These are phyloP conservation scores for Falco cherrug DNA, from an alignment of 2,797 vertebrate species.

Conservation along the genomic window DNA sequence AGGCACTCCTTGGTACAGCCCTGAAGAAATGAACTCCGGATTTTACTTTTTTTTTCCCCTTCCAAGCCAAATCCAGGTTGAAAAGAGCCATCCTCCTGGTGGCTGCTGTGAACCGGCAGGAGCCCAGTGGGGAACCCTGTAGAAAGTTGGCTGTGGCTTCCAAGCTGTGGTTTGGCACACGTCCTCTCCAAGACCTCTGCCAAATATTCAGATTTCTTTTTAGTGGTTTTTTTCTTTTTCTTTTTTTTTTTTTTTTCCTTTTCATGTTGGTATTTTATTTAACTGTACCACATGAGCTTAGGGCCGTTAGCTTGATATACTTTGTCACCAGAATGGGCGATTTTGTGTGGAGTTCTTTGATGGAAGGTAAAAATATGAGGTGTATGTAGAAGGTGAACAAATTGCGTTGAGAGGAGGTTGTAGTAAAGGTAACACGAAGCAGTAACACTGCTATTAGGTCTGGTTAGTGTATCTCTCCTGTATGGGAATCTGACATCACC, in stretches of 20 bases:
- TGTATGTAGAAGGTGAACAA: slow-evolving; percentile 17
- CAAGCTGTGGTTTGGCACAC: slow-evolving; percentile 76
- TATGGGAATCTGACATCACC: background rate
- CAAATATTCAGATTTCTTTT: slow-evolving; percentile 60
- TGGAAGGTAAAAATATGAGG: slow-evolving; percentile 13
- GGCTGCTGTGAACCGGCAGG: slow-evolving; percentile 25
- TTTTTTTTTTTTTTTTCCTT: background rate
- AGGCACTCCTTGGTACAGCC: background rate
- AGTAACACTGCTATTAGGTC: background rate
- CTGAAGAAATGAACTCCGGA: background rate
- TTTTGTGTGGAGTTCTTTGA: slow-evolving; percentile 28
- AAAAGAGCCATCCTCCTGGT: slow-evolving; percentile 46
- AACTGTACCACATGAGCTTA: slow-evolving; percentile 27
- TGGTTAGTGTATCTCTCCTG: slow-evolving; percentile 3
- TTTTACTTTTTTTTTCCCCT: background rate
- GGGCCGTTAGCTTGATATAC: slow-evolving; percentile 22
- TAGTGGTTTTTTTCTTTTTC: background rate
- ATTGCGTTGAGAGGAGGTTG: background rate
- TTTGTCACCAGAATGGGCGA: slow-evolving; percentile 18
- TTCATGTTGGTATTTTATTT: slow-evolving; percentile 72
- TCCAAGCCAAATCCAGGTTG: slow-evolving; percentile 50
- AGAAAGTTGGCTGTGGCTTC: slow-evolving; percentile 69
- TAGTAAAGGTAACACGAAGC: background rate
- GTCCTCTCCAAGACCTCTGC: slow-evolving; percentile 57
- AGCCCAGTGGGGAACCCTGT: slow-evolving; percentile 43